Percentiles rank a stretch among this genome's conserved stretches.
These are phyloP conservation scores for Sebastes kiyomatsui DNA, from an alignment of 2,797 vertebrate species.

Conservation along the genomic window DNA sequence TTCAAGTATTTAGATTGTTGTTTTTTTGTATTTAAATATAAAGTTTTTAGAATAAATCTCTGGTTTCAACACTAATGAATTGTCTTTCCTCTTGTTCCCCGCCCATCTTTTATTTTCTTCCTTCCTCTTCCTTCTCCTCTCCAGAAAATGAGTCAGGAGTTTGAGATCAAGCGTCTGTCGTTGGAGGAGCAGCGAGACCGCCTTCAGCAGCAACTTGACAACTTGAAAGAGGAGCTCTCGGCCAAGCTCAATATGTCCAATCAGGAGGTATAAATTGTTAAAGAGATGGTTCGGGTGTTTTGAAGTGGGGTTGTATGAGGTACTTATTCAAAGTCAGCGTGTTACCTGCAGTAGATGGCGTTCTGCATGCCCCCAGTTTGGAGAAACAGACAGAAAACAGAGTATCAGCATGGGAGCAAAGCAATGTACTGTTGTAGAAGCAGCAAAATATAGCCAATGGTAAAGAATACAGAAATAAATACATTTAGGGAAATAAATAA, in stretches of 20 bases:
- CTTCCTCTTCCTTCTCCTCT: neutral
- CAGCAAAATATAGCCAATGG: too few relatives aligned
- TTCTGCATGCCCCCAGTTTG: too few relatives aligned
- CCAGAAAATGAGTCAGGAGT: conserved; percentile 93
- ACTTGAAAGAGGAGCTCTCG: conserved; percentile 91
- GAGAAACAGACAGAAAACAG: too few relatives aligned
- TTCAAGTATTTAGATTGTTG: neutral
- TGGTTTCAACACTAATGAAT: neutral
- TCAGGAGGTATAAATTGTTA: conserved; percentile 86
- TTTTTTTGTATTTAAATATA: neutral
- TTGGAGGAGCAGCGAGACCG: conserved; percentile 93
- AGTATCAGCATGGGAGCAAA: too few relatives aligned
- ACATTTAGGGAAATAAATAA: too few relatives aligned
- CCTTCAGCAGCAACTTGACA: conserved; percentile 92
- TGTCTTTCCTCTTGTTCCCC: neutral
- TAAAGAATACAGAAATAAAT: too few relatives aligned
- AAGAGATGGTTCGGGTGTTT: too few relatives aligned
- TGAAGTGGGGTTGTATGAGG: too few relatives aligned
- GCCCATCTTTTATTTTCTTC: neutral
- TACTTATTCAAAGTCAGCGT: neutral
- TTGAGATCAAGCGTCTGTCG: conserved; percentile 91
- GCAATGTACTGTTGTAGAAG: too few relatives aligned
- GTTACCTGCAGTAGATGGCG: too few relatives aligned
- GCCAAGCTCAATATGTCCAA: conserved; percentile 91
- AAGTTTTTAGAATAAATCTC: neutral